Evolutionary conservation across 2,888 invertebrate species (phyloP).

Genomic region (Chloroclystis v-ata): DNA sequence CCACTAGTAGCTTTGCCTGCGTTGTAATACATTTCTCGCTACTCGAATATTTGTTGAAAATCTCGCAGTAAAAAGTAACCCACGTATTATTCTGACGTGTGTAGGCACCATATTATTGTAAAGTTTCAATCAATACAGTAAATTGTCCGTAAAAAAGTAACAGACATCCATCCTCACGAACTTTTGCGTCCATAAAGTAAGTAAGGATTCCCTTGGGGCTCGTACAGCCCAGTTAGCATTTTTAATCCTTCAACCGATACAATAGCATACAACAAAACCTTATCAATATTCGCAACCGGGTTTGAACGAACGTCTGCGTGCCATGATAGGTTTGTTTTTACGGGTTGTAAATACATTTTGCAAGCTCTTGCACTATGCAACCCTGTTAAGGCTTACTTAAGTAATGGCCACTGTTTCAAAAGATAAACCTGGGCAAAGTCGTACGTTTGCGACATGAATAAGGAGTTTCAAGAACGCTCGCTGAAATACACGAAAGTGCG

Average conservation of each 20-base stretch:
- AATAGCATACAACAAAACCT: slow-evolving; percentile 3
- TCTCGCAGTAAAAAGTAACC: too few relatives aligned
- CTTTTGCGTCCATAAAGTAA: too few relatives aligned
- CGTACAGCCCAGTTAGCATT: too few relatives aligned
- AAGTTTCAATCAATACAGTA: too few relatives aligned
- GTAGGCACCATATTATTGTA: too few relatives aligned
- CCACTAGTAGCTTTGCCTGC: too few relatives aligned
- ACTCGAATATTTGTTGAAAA: too few relatives aligned
- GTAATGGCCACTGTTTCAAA: slow-evolving; percentile 18
- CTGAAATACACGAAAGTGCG: slow-evolving; percentile 1
- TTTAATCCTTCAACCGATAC: not conserved
- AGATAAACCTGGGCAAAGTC: slow-evolving; percentile 14
- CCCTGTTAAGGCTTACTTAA: slow-evolving; percentile 15
- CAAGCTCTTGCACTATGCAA: slow-evolving; percentile 17
- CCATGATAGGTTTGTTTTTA: slow-evolving; percentile 8
- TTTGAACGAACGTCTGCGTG: slow-evolving; percentile 8
- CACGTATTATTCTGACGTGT: too few relatives aligned
- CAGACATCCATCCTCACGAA: too few relatives aligned
- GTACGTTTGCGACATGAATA: slow-evolving; percentile 13
- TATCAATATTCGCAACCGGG: slow-evolving; percentile 15
- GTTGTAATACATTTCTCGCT: too few relatives aligned
- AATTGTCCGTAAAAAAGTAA: too few relatives aligned
- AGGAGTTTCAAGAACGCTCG: slow-evolving; percentile 8
- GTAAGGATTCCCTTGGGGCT: too few relatives aligned
- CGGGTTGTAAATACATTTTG: slow-evolving; percentile 9